A percentile compares a stretch with the other conserved stretches of the same genome.
phyloP scores from a whole-genome alignment of 92 coral and sea anemone genomes.

The Metridium senile region DNA sequence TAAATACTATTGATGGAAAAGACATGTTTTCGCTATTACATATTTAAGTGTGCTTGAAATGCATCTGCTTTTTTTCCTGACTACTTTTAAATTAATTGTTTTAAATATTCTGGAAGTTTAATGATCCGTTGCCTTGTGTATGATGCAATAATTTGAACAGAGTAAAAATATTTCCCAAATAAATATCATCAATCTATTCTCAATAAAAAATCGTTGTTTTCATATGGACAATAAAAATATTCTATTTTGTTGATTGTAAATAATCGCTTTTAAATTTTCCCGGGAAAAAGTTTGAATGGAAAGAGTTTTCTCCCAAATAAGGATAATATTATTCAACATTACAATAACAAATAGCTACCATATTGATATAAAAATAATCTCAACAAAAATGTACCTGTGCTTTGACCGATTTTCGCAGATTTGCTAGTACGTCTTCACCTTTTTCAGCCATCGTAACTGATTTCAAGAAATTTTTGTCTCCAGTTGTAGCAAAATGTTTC shows the following conservation, averaged over 20 bases:
- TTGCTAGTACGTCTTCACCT: conserved; percentile 51
- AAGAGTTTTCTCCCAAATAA: conserved; percentile 18
- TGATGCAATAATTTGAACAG: conserved; percentile 16
- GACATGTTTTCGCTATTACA: too few relatives aligned
- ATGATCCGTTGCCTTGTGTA: background rate
- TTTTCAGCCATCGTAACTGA: conserved; percentile 25
- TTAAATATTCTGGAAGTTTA: background rate
- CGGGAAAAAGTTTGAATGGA: conserved; percentile 12
- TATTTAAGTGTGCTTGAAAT: too few relatives aligned
- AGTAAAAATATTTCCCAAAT: background rate
- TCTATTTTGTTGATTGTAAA: too few relatives aligned
- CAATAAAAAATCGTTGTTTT: too few relatives aligned
- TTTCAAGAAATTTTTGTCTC: background rate
- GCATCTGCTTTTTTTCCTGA: too few relatives aligned
- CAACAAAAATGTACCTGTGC: conserved; percentile 66
- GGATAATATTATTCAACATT: conserved; percentile 1
- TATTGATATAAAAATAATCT: background rate
- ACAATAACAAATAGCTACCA: too few relatives aligned
- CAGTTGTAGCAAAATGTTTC: conserved; percentile 11
- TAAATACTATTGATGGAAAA: too few relatives aligned
- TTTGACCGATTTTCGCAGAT: conserved; percentile 70
- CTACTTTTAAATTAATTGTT: too few relatives aligned
- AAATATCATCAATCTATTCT: too few relatives aligned
- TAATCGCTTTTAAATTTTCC: conserved; percentile 24
- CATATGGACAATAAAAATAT: too few relatives aligned